Percentiles rank a stretch among this genome's conserved stretches.
Conservation (phyloP, 2,797 vertebrate species). For the Zalophus californianus region DNA sequence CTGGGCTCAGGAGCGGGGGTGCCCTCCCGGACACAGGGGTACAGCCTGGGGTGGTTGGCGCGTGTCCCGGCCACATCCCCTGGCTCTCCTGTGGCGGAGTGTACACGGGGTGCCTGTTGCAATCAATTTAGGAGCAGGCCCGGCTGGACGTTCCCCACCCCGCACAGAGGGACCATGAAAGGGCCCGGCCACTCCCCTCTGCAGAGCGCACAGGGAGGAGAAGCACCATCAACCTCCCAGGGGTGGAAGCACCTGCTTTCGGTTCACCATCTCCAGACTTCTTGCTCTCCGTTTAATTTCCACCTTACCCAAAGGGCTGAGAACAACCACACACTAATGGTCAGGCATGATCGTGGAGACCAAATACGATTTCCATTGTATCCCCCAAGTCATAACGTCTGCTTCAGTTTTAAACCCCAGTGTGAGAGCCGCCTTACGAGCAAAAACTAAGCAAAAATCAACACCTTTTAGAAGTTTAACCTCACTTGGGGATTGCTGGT, state of each 20-base stretch:
- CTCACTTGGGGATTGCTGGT: neutral
- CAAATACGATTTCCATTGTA: neutral
- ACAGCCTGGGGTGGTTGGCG: neutral
- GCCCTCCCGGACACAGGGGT: neutral
- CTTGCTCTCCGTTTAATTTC: neutral
- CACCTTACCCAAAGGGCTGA: neutral
- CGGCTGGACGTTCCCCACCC: neutral
- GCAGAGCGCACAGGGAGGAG: neutral
- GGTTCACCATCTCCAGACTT: neutral
- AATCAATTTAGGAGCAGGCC: neutral
- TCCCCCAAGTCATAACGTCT: neutral
- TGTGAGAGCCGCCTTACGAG: neutral
- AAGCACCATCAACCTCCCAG: neutral
- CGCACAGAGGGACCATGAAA: neutral
- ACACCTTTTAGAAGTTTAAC: neutral
- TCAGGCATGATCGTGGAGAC: neutral
- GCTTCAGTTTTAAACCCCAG: neutral
- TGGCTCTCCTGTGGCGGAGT: accelerated
- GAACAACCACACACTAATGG: neutral
- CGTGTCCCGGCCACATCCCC: neutral
- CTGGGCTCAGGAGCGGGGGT: neutral
- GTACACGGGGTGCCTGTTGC: neutral
- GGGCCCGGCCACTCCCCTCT: neutral
- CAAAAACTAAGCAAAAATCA: neutral
- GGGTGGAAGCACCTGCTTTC: neutral